Evolutionary conservation across 1,140 invertebrate species (phyloP).

Genomic region (Drosophila ohnishii): DNA sequence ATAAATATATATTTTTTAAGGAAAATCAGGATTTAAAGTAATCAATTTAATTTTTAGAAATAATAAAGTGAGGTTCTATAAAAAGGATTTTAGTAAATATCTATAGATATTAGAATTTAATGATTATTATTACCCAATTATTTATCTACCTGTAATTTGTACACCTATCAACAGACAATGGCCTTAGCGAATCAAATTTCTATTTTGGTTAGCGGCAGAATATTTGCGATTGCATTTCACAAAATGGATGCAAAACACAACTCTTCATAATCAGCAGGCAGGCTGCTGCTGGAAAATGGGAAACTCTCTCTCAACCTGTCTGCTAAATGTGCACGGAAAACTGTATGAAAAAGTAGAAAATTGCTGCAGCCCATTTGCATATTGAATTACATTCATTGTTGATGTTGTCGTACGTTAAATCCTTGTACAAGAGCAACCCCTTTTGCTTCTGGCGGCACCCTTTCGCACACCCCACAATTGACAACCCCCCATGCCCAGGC

Average conservation of each 20-base stretch:
- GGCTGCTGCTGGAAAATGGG: constrained; percentile 6
- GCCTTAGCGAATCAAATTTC: constrained; percentile 21
- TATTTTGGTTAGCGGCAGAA: constrained; percentile 63
- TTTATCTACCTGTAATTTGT: neutral
- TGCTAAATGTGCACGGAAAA: constrained; percentile 13
- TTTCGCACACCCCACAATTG: neutral
- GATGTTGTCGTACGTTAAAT: constrained; percentile 56
- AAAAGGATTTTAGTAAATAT: too few relatives aligned
- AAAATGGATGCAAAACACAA: constrained; percentile 3
- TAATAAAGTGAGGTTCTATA: too few relatives aligned
- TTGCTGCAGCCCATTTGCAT: constrained; percentile 72
- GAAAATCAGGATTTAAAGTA: too few relatives aligned
- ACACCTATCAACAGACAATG: neutral
- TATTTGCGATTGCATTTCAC: constrained; percentile 43
- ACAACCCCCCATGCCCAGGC: neutral
- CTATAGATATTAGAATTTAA: too few relatives aligned
- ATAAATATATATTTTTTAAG: too few relatives aligned
- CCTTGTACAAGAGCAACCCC: constrained; percentile 22
- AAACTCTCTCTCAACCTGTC: neutral
- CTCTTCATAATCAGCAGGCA: constrained; percentile 12
- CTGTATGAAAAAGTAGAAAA: constrained; percentile 64
- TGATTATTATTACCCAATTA: neutral
- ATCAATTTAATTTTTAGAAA: too few relatives aligned
- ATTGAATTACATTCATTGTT: constrained; percentile 81
- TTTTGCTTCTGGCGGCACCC: neutral